Percentiles rank a stretch among this genome's conserved stretches.
These are phyloP conservation scores for Haemorhous mexicanus DNA, from an alignment of 2,113 vertebrate species.

Conservation along the genomic window DNA sequence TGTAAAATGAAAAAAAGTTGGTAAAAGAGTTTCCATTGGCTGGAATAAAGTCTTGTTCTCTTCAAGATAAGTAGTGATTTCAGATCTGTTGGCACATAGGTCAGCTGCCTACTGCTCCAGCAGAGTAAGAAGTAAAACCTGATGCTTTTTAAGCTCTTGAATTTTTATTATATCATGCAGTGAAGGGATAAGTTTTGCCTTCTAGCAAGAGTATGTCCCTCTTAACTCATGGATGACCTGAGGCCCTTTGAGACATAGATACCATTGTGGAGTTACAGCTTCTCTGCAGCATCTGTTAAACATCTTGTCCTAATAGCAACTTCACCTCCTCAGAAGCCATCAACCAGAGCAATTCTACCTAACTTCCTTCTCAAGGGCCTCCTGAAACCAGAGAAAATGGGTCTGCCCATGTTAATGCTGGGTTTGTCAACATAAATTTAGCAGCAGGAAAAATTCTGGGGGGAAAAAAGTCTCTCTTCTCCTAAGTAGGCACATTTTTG, in stretches of 20 bases:
- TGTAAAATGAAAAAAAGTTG: constrained; percentile 6
- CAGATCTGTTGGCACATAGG: not conserved
- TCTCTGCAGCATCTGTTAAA: not conserved
- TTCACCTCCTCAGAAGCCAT: not conserved
- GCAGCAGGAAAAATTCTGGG: not conserved
- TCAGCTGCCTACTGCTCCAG: constrained; percentile 1
- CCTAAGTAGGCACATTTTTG: not conserved
- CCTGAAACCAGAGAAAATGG: not conserved
- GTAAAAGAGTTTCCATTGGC: not conserved
- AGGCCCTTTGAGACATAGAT: not conserved
- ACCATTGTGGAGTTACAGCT: not conserved
- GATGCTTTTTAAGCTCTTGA: not conserved
- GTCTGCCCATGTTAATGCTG: fast-evolving
- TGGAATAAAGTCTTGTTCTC: constrained; percentile 14
- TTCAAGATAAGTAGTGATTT: not conserved
- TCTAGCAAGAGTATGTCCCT: not conserved
- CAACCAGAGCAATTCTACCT: not conserved
- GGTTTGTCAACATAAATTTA: not conserved
- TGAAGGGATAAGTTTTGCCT: not conserved
- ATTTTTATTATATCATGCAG: not conserved
- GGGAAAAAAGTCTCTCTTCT: not conserved
- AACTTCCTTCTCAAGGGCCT: not conserved
- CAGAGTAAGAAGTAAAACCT: not conserved
- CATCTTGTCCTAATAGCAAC: not conserved
- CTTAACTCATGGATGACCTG: not conserved